Evolutionary conservation across 2,888 invertebrate genomes (phyloP), one percentile per base, ranked within the genome.

Genomic region (Megamerina dolium): DNA sequence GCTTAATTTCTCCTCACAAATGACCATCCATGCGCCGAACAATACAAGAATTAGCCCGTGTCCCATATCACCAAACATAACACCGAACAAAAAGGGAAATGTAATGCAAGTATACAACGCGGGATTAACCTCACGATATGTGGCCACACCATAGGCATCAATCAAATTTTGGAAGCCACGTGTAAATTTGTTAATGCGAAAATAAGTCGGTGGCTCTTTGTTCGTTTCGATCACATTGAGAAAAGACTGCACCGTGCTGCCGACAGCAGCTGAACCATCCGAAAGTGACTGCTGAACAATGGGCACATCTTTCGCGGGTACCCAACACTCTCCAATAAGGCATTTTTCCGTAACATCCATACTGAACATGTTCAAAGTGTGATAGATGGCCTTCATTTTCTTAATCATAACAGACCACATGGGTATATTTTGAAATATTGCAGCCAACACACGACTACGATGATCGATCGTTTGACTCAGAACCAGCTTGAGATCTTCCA

Each of bases 31-130:
- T 0, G 76, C 74, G 2, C 84, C 93, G 66, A 92, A 91, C n/a
- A 85, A 54, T 6, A 84, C 75, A 81, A 96, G 81, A 56, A 96
- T 82, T 6, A 84, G 45, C 6, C 92, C 94, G 72, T 95, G 94
- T n/a, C 95, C 95, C 63, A 84, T 75, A 70, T 95, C 95, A 35
- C 95, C 95, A 72, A 95, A 95, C 95, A 95, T 95, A 59, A 94
- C 83, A 39, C 88, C 91, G 74, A 95, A 95, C 29, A 95, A 73
- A 77, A 95, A 95, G 18, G 95, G 95, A 77, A 95, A 95, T 3
- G 93, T 91, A 53, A 95, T 86, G 61, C 88, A 82, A 34, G 89
- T 87, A 73, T 87, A 91, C 10, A 87, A 76, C 19, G 88, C 90
- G 60, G 92, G 92, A 73, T 93, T 96, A 55, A 87, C 85, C 74